Base-by-base conservation (phyloP, 2,113 vertebrate species). In the Formicarius rufipectus region DNA sequence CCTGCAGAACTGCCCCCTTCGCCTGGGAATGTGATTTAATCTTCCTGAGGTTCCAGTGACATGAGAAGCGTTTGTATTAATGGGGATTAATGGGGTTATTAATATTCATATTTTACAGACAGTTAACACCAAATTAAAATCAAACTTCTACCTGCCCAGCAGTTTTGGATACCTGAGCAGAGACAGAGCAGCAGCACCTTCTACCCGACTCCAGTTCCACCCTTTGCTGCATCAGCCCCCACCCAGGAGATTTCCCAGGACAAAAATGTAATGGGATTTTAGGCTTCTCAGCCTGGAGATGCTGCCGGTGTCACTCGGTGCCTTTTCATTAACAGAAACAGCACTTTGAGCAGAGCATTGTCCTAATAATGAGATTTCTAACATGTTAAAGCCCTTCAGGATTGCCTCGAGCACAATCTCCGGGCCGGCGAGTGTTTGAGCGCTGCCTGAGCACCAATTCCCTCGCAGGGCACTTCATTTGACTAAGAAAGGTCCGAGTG, bases 51-150 rank as follows among this genome's bases (percentile, higher is more conserved):
- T 16, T 7, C 35, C 64, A 5, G 0, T 24, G 85, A 19, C 88
- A 79, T 0, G 3, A 53, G 82, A 35, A 35, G 39, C 5, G 42
- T 31, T 33, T 44, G 8, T 3, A 73, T 88, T 92, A 93, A 93
- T 73, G 89, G 60, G 25, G 87, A 96, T 93, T 91, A 93, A 95
- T 91, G 88, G 50, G 3, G 3, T 78, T 18, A 87, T 95, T 91
- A 95, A 93, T 84, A 93, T 73, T 87, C 73, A 14, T 50, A 31
- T 84, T 78, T 82, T 10, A 40, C 92, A 78, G 92, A 14, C 73
- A 67, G n/a, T 78, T 81, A 95, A 31, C 90, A 37, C 7, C 1
- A 2, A 74, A 84, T 89, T 69, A 66, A 35, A 74, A 9, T 2
- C 23, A 15, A 44, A 7, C 68, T 17, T n/a, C 3, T 74, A 66